phyloP scores from a whole-genome alignment of 2,888 invertebrate species.

The Pachydiplax longipennis region DNA sequence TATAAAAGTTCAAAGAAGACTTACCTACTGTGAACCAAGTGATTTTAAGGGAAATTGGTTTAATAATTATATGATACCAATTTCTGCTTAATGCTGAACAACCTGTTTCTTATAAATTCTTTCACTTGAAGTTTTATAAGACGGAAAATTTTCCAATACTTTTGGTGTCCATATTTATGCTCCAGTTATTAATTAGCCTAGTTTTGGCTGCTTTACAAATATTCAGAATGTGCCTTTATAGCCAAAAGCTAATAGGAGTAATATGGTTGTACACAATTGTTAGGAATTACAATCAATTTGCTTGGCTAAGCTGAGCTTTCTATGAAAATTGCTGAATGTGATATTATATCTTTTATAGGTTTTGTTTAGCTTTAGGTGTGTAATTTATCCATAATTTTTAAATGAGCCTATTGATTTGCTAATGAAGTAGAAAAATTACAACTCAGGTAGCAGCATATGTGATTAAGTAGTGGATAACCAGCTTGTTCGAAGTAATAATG shows the following conservation, averaged over 20 bases:
- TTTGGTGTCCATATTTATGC: not conserved
- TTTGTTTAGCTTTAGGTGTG: not conserved
- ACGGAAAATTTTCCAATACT: not conserved
- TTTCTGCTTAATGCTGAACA: too few species aligned
- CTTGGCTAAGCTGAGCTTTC: not conserved
- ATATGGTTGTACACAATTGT: not conserved
- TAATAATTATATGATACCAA: too few species aligned
- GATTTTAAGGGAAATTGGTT: too few species aligned
- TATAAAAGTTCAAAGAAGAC: too few species aligned
- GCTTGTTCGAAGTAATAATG: not conserved
- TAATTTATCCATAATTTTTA: not conserved
- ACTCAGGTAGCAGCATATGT: not conserved
- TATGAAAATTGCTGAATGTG: not conserved
- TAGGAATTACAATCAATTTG: not conserved
- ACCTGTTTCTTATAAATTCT: not conserved
- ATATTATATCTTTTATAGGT: not conserved
- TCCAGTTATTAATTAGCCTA: not conserved
- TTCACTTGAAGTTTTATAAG: not conserved
- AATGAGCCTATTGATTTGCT: not conserved
- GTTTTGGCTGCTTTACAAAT: not conserved
- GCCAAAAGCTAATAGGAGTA: not conserved
- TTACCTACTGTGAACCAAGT: too few species aligned
- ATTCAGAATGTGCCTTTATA: not conserved
- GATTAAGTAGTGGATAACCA: not conserved
- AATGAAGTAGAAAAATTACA: not conserved